phyloP scores from a whole-genome alignment of 2,888 invertebrate genomes.

The Amphipyra tragopoginis region DNA sequence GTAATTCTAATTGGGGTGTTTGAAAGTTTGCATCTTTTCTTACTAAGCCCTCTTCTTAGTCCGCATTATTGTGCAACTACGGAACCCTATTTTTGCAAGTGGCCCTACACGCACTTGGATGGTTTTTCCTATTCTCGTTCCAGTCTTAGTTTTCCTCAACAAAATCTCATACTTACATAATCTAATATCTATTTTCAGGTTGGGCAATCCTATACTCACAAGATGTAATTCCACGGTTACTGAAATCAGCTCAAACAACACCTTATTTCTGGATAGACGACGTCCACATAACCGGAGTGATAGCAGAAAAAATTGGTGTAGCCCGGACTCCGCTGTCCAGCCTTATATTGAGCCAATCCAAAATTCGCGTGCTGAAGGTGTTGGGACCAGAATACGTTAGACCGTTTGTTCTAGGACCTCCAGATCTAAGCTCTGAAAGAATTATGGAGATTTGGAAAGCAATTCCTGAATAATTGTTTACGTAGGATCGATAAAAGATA shows the following conservation, averaged over 20 bases:
- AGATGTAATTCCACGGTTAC: slow-evolving; percentile 90
- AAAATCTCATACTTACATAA: not conserved
- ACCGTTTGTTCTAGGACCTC: slow-evolving; percentile 89
- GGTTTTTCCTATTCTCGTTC: no score
- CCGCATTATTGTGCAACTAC: no score
- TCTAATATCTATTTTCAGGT: slow-evolving; percentile 63
- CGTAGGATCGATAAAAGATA: not conserved
- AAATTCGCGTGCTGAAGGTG: slow-evolving; percentile 67
- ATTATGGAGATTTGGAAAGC: slow-evolving; percentile 88
- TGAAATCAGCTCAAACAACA: slow-evolving; percentile 89
- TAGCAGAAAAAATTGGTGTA: slow-evolving; percentile 90
- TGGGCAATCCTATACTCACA: slow-evolving; percentile 92
- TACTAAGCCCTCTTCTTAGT: no score
- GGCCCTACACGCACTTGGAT: no score
- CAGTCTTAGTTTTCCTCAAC: no score
- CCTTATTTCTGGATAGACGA: slow-evolving; percentile 96
- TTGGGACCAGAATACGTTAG: slow-evolving; percentile 68
- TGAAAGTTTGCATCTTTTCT: no score
- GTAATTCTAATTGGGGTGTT: no score
- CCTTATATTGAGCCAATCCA: slow-evolving; percentile 73
- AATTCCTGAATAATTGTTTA: slow-evolving; percentile 61
- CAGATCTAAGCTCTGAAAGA: slow-evolving; percentile 81
- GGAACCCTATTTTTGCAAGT: no score
- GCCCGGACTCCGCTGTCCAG: slow-evolving; percentile 87
- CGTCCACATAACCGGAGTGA: slow-evolving; percentile 93